These are phyloP conservation scores for Ammodytes marinus DNA, from an alignment of 2,113 vertebrate species.

Conservation along the genomic window DNA sequence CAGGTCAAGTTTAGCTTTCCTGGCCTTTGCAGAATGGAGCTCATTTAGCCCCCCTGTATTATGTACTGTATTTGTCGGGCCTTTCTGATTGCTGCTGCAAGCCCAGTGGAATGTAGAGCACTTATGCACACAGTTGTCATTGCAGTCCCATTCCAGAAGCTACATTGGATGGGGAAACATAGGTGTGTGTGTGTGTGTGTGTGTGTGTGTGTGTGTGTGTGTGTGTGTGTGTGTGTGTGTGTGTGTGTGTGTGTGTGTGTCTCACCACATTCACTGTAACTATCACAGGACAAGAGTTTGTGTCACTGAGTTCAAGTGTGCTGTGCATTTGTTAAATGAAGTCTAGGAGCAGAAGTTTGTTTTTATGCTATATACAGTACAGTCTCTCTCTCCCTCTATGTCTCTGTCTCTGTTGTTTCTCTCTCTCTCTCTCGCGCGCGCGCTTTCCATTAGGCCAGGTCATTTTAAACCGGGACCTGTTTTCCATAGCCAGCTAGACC, in stretches of 20 bases:
- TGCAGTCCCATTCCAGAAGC: conserved; percentile 79
- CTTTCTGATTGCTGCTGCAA: conserved; percentile 80
- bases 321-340: not conserved
- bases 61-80: conserved; percentile 77
- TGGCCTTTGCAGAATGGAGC: conserved; percentile 50
- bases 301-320: conserved; percentile 47
- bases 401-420: not conserved
- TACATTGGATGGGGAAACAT: conserved; percentile 71
- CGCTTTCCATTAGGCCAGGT: conserved; percentile 45
- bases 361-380: not conserved
- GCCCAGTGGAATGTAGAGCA: conserved; percentile 71
- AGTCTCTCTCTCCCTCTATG: not conserved
- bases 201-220: conserved; percentile 36
- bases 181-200: conserved; percentile 33
- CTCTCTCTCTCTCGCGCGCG: conserved; percentile 19
- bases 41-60: conserved; percentile 58
- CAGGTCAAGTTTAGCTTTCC: conserved; percentile 59
- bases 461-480: conserved; percentile 46
- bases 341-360: conserved; percentile 5
- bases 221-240: conserved; percentile 30
- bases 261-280: conserved; percentile 16
- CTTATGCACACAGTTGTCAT: conserved; percentile 84
- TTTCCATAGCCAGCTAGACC: conserved; percentile 52
- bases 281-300: conserved; percentile 3
- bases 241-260: conserved; percentile 38